A percentile compares a stretch with the other conserved stretches of the same genome.
Conservation (phyloP, 1,140 invertebrate species). For the Aphelinus certus region DNA sequence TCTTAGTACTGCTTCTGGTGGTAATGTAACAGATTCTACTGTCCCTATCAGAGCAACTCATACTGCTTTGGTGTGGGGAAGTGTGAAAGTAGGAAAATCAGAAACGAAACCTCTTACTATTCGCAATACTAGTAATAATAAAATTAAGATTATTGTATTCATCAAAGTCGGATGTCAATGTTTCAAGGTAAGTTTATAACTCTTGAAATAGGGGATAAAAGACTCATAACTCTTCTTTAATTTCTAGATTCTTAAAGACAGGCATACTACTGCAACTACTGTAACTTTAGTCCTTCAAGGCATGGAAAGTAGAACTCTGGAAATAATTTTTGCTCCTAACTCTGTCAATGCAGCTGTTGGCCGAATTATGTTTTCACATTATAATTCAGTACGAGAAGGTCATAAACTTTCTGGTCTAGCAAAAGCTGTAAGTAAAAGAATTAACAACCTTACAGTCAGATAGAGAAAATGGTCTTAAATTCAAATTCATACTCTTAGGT, state of each 20-base stretch:
- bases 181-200: constrained; percentile 53
- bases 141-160: constrained; percentile 62
- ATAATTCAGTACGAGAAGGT: constrained; percentile 54
- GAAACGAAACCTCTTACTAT: constrained; percentile 65
- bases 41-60: constrained; percentile 65
- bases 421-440: constrained; percentile 51
- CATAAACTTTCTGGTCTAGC: constrained; percentile 49
- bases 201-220: constrained; percentile 19
- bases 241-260: constrained; percentile 58
- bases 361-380: constrained; percentile 64
- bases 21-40: constrained; percentile 51
- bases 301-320: constrained; percentile 62
- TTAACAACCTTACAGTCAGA: not conserved
- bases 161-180: constrained; percentile 57
- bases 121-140: constrained; percentile 64
- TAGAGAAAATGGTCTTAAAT: not conserved
- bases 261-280: constrained; percentile 46
- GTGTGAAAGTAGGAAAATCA: constrained; percentile 62
- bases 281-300: constrained; percentile 60
- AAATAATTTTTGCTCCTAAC: constrained; percentile 62
- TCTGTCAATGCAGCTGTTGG: constrained; percentile 59
- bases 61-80: constrained; percentile 66
- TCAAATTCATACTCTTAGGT: constrained; percentile 47
- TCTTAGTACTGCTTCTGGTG: constrained; percentile 53
- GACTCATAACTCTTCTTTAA: constrained; percentile 23